Percentiles rank a stretch among this genome's conserved stretches.
phyloP scores from a whole-genome alignment of 2,113 vertebrate species.

The Pleuronectes platessa region DNA sequence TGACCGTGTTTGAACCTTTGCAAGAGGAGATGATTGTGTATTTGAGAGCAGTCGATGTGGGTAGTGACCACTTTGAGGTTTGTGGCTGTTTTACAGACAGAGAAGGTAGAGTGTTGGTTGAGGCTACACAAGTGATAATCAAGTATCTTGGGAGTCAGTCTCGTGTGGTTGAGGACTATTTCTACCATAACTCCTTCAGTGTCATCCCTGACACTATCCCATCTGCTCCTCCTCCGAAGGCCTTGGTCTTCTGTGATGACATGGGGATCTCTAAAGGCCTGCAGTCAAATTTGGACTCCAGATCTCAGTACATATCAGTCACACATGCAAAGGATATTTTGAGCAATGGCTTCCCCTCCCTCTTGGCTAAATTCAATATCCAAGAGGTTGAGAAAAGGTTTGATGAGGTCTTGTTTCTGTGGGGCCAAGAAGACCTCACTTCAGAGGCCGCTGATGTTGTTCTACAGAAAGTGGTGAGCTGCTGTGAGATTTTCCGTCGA shows the following conservation, averaged over 20 bases:
- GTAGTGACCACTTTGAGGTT: constrained; percentile 78
- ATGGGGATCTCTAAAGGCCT: constrained; percentile 81
- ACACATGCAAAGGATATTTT: constrained; percentile 67
- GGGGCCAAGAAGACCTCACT: constrained; percentile 82
- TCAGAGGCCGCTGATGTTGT: constrained; percentile 63
- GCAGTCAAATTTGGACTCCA: constrained; percentile 76
- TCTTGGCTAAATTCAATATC: constrained; percentile 65
- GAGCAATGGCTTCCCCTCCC: constrained; percentile 46
- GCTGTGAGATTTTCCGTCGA: constrained; percentile 85
- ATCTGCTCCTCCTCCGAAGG: constrained; percentile 58
- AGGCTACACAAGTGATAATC: constrained; percentile 81
- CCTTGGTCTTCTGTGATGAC: constrained; percentile 85
- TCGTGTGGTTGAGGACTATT: constrained; percentile 81
- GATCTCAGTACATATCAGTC: constrained; percentile 76
- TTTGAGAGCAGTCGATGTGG: constrained; percentile 78
- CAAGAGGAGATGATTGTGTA: constrained; percentile 88
- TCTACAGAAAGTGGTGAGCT: constrained; percentile 77
- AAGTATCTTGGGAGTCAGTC: constrained; percentile 73
- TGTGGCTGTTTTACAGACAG: constrained; percentile 87
- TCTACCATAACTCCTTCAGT: constrained; percentile 84
- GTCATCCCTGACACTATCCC: constrained; percentile 46
- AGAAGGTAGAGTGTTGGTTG: constrained; percentile 82
- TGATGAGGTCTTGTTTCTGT: constrained; percentile 86
- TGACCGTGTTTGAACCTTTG: constrained; percentile 81
- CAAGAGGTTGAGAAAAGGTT: constrained; percentile 71